phyloP scores from a whole-genome alignment of 2,113 vertebrate species.

The Pavo muticus region DNA sequence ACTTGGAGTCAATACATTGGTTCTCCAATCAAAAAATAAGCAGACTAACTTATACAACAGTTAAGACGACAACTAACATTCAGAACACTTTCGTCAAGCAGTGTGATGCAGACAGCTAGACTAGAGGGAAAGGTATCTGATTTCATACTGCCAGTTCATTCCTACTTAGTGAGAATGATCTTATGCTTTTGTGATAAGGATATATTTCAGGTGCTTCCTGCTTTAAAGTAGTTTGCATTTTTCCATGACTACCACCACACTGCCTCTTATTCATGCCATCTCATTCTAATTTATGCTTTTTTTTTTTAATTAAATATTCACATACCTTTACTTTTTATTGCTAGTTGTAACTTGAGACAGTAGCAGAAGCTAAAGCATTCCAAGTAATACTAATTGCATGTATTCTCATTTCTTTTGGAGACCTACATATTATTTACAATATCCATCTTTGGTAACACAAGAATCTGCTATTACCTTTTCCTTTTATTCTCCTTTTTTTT shows the following conservation, averaged over 20 bases:
- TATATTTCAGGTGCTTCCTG: not conserved
- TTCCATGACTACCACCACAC: not conserved
- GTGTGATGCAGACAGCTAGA: not conserved
- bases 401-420: not conserved
- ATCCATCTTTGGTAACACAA: not conserved
- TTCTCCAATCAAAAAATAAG: not conserved
- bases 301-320: not conserved
- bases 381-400: not conserved
- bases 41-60: not conserved
- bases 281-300: not conserved
- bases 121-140: not conserved
- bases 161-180: not conserved
- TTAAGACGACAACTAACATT: not conserved
- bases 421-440: not conserved
- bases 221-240: not conserved
- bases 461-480: not conserved
- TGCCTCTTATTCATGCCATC: not conserved
- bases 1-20: accelerated
- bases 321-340: not conserved
- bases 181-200: not conserved
- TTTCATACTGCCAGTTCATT: not conserved
- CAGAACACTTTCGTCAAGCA: not conserved
- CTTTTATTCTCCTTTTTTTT: not conserved
- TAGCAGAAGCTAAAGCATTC: not conserved
- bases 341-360: constrained; percentile 7